A percentile compares a stretch with the other conserved stretches of the same genome.
These are phyloP conservation scores for Argynnis bischoffii DNA, from an alignment of 2,888 invertebrate species.

Conservation along the genomic window DNA sequence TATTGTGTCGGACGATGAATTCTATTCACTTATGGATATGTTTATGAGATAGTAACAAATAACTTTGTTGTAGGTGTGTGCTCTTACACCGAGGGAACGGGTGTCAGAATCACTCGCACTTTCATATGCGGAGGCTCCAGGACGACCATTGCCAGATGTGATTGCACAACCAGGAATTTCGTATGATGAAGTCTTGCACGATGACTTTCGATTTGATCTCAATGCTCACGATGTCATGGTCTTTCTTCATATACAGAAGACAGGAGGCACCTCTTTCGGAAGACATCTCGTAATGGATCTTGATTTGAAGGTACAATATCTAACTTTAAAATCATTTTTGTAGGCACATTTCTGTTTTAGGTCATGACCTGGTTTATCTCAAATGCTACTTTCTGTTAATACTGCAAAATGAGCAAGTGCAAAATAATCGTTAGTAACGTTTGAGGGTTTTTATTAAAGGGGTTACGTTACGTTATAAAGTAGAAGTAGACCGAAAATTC, in stretches of 20 bases:
- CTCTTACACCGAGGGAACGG: constrained; percentile 85
- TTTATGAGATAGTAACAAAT: background rate
- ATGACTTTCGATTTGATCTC: constrained; percentile 94
- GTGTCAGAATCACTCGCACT: constrained; percentile 80
- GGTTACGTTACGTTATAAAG: background rate
- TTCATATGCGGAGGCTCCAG: constrained; percentile 77
- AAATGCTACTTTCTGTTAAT: background rate
- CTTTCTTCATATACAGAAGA: constrained; percentile 98
- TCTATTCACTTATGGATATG: background rate
- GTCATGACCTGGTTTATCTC: background rate
- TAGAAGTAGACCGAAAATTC: background rate
- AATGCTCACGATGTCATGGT: constrained; percentile 98
- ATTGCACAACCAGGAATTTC: constrained; percentile 87
- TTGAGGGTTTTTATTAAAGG: constrained; percentile 1
- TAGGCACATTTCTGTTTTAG: background rate
- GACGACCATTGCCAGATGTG: constrained; percentile 77
- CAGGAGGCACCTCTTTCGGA: constrained; percentile 98
- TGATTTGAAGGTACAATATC: constrained; percentile 85
- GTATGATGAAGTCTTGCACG: constrained; percentile 93
- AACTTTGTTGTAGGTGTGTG: constrained; percentile 84
- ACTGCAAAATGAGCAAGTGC: constrained; percentile 5
- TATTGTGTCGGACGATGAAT: background rate
- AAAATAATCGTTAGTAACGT: background rate
- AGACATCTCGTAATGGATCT: constrained; percentile 97
- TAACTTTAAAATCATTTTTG: background rate